Evolutionary conservation across 2,888 invertebrate genomes (phyloP), one percentile per base, ranked within the genome.

Genomic region (Deilephila porcellus): DNA sequence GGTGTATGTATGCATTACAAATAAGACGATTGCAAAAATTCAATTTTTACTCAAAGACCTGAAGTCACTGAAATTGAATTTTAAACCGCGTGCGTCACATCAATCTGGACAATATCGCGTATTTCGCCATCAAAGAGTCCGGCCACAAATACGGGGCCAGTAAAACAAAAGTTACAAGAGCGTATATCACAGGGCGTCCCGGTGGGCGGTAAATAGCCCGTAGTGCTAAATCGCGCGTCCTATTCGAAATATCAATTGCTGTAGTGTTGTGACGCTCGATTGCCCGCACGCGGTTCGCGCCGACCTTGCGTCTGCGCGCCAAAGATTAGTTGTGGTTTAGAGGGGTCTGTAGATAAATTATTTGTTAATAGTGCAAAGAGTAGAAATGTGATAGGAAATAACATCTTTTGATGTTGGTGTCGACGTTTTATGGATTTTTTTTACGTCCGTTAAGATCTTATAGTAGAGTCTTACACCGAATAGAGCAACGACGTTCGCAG

Each of bases 161-260:
- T 85, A 84, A 82, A 88, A 88, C 86, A 86, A 86, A 88, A 87
- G 84, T 86, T 83, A 80, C 74, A 78, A 73, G 76, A 79, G 74
- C 78, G 77, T 83, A 79, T 76, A 83, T 81, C 76, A 80, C 71
- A 45, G 73, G 80, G 79, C 78, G 79, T 84, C 88, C 88, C 85
- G 86, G 88, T 85, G 88, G 87, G 91, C 85, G 89, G 88, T 86
- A 92, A 93, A 94, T 93, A 93, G 91, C 86, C 90, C 93, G 91
- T 92, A 88, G 85, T 88, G 87, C 87, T 92, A 93, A 94, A 94
- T 94, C 90, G 93, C 89, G 91, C 93, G 92, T 89, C 85, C 84
- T 87, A 89, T 85, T 84, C 85, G 85, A 88, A 86, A 87, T 92
- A 92, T 92, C 92, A 90, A 90, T 91, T 89, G 86, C 85, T 82